A percentile compares a stretch with the other conserved stretches of the same genome.
These are phyloP conservation scores for Acrobasis consociella DNA, from an alignment of 2,888 invertebrate genomes.

Conservation along the genomic window DNA sequence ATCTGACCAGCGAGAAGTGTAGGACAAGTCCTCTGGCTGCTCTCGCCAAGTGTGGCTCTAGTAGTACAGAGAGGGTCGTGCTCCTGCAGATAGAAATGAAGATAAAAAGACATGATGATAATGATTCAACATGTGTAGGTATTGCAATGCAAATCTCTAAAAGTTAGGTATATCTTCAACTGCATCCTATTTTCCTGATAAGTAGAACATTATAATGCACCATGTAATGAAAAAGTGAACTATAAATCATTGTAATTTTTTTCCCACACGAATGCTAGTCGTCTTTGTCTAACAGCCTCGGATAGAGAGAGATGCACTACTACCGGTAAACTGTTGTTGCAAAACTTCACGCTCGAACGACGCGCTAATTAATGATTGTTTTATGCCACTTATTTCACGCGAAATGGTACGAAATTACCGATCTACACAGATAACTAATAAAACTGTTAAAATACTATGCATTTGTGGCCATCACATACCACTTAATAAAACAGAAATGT, in stretches of 20 bases:
- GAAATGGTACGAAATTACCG: background rate
- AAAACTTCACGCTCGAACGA: constrained; percentile 19
- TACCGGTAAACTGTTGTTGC: background rate
- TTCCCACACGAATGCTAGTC: background rate
- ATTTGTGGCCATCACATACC: background rate
- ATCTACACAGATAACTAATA: constrained; percentile 15
- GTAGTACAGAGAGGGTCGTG: too few relatives aligned
- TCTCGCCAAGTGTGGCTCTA: too few relatives aligned
- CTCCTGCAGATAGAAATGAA: too few relatives aligned
- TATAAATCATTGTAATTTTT: background rate
- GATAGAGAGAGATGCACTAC: background rate
- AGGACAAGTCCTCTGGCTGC: too few relatives aligned
- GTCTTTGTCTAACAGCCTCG: background rate
- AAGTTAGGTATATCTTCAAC: too few relatives aligned
- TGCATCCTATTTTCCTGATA: too few relatives aligned
- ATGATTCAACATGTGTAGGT: too few relatives aligned
- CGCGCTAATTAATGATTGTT: background rate
- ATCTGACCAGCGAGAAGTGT: too few relatives aligned
- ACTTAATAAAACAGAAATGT: too few relatives aligned
- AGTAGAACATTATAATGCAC: background rate
- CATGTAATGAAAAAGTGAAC: background rate
- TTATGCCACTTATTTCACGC: background rate
- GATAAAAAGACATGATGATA: too few relatives aligned
- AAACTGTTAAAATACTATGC: background rate
- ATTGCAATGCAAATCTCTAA: too few relatives aligned